Evolutionary conservation across 1,140 invertebrate genomes (phyloP).

Genomic region (Ericerus pela): DNA sequence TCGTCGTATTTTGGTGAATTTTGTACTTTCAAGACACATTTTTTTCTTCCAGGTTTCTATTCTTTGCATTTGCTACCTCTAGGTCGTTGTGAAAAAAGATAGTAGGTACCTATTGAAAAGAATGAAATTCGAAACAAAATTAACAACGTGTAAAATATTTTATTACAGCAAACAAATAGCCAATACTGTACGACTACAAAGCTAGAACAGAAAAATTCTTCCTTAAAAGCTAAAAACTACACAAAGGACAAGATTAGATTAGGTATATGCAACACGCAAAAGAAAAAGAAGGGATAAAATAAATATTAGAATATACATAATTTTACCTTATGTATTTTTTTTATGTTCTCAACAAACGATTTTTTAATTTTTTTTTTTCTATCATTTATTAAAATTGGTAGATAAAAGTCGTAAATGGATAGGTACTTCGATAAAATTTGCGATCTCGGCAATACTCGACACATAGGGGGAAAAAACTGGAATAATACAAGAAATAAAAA

Average conservation of each 20-base stretch:
- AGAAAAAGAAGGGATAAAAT: too few species aligned
- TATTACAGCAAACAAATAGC: background rate
- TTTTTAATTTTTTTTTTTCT: background rate
- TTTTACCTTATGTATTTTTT: background rate
- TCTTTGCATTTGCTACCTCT: too few species aligned
- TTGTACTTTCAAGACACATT: too few species aligned
- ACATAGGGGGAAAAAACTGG: too few species aligned
- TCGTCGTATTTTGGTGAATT: too few species aligned
- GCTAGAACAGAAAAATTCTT: background rate
- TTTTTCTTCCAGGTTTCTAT: too few species aligned
- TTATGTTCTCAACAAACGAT: background rate
- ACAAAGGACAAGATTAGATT: background rate
- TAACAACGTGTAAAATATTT: conserved; percentile 10
- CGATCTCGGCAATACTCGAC: too few species aligned
- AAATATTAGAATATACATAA: conserved; percentile 1
- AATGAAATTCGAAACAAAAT: too few species aligned
- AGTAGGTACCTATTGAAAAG: too few species aligned
- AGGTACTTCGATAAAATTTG: too few species aligned
- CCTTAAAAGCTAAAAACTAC: background rate
- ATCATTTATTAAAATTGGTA: background rate
- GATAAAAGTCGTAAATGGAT: background rate
- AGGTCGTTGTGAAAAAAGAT: too few species aligned
- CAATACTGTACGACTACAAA: conserved; percentile 4
- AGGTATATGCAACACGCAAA: background rate
- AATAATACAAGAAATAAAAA: too few species aligned